phyloP scores from a whole-genome alignment of 2,888 invertebrate genomes.

The Esperia sulphurella region DNA sequence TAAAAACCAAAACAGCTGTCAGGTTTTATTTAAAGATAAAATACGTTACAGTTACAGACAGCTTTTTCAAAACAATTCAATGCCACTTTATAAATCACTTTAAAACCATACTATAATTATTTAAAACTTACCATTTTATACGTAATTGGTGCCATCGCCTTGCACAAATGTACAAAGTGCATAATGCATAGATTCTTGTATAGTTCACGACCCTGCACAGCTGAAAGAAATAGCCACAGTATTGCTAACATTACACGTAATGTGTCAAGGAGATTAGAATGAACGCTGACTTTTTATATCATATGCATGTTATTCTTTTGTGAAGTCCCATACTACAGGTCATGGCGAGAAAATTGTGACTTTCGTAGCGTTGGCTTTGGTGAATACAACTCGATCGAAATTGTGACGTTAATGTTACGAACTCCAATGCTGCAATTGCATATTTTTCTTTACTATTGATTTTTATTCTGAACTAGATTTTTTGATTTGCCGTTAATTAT shows the following conservation, averaged over 20 bases:
- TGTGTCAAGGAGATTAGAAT: slow-evolving; percentile 44
- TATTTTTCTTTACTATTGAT: too few species aligned
- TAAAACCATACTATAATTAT: slow-evolving; percentile 20
- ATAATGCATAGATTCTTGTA: slow-evolving; percentile 42
- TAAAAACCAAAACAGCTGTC: too few species aligned
- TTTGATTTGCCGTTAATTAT: too few species aligned
- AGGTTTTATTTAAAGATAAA: too few species aligned
- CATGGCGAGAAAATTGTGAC: slow-evolving; percentile 24
- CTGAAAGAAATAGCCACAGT: slow-evolving; percentile 51
- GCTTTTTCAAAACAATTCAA: too few species aligned
- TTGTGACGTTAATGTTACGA: too few species aligned
- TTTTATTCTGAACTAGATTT: too few species aligned
- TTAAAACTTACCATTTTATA: slow-evolving; percentile 21
- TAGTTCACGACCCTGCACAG: slow-evolving; percentile 62
- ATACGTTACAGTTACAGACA: too few species aligned
- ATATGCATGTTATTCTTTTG: slow-evolving; percentile 55
- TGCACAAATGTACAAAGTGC: slow-evolving; percentile 42
- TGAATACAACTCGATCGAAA: slow-evolving; percentile 9
- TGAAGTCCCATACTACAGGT: slow-evolving; percentile 39
- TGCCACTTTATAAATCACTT: slow-evolving; percentile 22
- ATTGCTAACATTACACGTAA: slow-evolving; percentile 46
- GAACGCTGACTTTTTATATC: slow-evolving; percentile 37
- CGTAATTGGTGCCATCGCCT: slow-evolving; percentile 39
- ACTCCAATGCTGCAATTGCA: too few species aligned
- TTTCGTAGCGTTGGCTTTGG: slow-evolving; percentile 31